These are phyloP conservation scores for Cephus cinctus DNA, from an alignment of 1,140 invertebrate species.

Conservation along the genomic window DNA sequence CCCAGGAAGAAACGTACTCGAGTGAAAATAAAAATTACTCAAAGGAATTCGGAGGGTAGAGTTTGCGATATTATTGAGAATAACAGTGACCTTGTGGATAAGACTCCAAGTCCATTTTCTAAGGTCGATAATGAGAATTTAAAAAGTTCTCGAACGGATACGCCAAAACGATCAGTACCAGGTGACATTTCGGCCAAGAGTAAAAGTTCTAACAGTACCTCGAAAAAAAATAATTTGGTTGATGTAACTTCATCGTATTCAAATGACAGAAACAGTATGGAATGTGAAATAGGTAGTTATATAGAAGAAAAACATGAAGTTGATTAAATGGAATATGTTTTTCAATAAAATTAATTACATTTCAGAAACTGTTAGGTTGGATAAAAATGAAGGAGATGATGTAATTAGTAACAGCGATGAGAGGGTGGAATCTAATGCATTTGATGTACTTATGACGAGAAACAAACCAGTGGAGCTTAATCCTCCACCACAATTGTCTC, in stretches of 20 bases:
- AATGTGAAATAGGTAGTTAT: too few relatives aligned
- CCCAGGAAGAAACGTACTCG: conserved; percentile 31
- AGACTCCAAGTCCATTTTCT: conserved; percentile 34
- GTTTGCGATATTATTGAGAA: conserved; percentile 36
- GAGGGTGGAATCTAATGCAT: conserved; percentile 30
- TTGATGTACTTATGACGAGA: conserved; percentile 33
- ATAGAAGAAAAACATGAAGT: too few relatives aligned
- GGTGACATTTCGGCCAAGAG: too few relatives aligned
- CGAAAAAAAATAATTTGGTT: too few relatives aligned
- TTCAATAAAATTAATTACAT: not conserved
- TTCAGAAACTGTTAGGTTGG: not conserved
- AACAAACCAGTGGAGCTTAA: conserved; percentile 22
- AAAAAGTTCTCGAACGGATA: conserved; percentile 11
- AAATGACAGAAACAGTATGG: too few relatives aligned
- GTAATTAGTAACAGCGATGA: not conserved
- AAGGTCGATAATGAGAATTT: not conserved
- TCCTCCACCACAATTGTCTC: not conserved
- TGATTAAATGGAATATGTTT: too few relatives aligned
- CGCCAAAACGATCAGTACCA: conserved; percentile 25
- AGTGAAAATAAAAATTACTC: conserved; percentile 40
- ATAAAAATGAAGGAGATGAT: too few relatives aligned
- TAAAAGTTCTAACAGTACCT: too few relatives aligned
- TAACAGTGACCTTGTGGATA: conserved; percentile 36
- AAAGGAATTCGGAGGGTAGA: conserved; percentile 11
- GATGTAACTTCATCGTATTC: too few relatives aligned